Conservation (phyloP, 2,797 vertebrate species). For the Dicrostonyx torquatus region DNA sequence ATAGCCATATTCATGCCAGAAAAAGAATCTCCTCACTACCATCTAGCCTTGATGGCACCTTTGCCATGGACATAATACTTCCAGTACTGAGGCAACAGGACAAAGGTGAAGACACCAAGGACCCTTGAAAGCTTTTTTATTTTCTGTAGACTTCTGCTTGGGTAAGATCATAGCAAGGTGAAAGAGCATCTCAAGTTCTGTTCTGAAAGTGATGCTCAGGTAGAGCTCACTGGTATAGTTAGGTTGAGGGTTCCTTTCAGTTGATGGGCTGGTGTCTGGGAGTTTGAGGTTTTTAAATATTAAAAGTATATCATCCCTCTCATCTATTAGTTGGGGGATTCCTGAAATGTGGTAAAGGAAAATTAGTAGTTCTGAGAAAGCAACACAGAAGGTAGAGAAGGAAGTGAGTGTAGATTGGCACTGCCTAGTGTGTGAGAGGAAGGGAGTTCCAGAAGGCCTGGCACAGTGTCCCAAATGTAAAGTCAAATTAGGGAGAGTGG, state of each 20-base stretch:
- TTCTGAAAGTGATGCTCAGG: background rate
- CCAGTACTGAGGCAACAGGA: background rate
- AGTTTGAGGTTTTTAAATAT: background rate
- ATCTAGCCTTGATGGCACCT: accelerated
- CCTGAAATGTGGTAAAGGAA: background rate
- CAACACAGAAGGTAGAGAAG: background rate
- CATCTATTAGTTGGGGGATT: background rate
- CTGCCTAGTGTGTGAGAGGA: background rate
- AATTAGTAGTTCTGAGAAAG: background rate
- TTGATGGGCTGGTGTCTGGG: background rate
- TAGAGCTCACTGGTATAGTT: background rate
- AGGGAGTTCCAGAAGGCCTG: background rate
- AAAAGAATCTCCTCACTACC: background rate
- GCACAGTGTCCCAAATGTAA: no score
- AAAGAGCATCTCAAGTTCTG: background rate
- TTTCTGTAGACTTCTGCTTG: background rate
- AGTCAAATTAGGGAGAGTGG: background rate
- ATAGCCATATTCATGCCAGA: background rate
- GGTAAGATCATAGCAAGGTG: background rate
- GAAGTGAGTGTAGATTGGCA: background rate
- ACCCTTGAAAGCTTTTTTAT: background rate
- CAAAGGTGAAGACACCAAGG: background rate
- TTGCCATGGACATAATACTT: background rate
- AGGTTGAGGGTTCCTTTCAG: background rate
- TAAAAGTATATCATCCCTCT: background rate